A percentile compares a stretch with the other conserved stretches of the same genome.
These are phyloP conservation scores for Alligator mississippiensis DNA, from an alignment of 2,113 vertebrate species.

Conservation along the genomic window DNA sequence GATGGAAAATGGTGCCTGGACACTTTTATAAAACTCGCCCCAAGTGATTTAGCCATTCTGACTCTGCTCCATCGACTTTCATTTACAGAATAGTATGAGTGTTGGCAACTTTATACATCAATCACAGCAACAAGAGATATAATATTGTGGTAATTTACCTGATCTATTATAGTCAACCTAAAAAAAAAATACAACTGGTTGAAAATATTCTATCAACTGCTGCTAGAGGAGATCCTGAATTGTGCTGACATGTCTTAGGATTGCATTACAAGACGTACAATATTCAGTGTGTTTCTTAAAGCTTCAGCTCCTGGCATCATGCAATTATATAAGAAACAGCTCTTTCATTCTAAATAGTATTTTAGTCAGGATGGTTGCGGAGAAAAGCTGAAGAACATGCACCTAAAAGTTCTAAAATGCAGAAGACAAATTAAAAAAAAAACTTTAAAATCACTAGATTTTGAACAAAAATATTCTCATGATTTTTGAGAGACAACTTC, in stretches of 20 bases:
- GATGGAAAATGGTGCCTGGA: constrained; percentile 20
- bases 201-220: neutral
- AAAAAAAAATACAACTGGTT: neutral
- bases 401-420: neutral
- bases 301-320: rapidly evolving
- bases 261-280: rapidly evolving
- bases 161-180: neutral
- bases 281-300: neutral
- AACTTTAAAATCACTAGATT: neutral
- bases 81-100: neutral
- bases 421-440: neutral
- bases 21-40: constrained; percentile 27
- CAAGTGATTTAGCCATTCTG: neutral
- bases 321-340: rapidly evolving
- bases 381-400: neutral
- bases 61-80: neutral
- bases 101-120: neutral
- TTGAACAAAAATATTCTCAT: neutral
- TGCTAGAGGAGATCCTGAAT: no score
- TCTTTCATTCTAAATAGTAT: neutral
- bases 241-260: neutral
- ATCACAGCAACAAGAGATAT: neutral
- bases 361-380: neutral
- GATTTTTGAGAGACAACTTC: neutral
- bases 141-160: neutral